Evolutionary conservation across 2,797 vertebrate species (phyloP), one percentile per base, ranked within the genome.

Genomic region (Enteromius thamalakanensis): DNA sequence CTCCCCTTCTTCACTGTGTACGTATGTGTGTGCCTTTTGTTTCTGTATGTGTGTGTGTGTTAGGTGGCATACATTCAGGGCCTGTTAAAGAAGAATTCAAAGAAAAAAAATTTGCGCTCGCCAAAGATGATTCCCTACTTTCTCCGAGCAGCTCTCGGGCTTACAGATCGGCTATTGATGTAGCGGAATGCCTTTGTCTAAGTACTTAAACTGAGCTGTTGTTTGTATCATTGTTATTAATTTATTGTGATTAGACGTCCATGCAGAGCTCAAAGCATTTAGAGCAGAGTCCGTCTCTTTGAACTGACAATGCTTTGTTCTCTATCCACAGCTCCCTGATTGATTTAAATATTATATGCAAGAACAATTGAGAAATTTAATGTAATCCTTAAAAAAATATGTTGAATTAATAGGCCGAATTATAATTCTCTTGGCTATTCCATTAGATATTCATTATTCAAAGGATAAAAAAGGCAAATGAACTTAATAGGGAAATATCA

Each of bases 41-140:
- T 91, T 88, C n/a, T 47, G 14, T 34, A 45, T 47, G 40, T 62
- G 70, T 62, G 37, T 37, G 37, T 42, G 71, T 91, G 90, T 89
- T 81, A 89, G 90, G 89, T 91, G 91, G 92, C 90, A 92, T 93
- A 90, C 90, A 92, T 93, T 87, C 87, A 89, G 80, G 51, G 51
- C 45, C 42, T 23, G 68, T 58, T 83, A 32, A 77, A 47, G 42
- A 88, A 88, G 86, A 90, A 82, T 70, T 88, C 83, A 89, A 91
- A 89, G 69, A 81, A 89, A 79, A 81, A 89, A n/a, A 40, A 6
- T 6, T 71, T 76, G 79, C 47, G 9, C 55, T 89, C 15, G 75
- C 65, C 45, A 62, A 87, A 90, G 87, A 87, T 80, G 67, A 42
- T 79, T 84, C 53, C 15, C 45, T 53, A 34, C 23, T 64, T 34